Base-by-base conservation (phyloP, 2,113 vertebrate species). In the Tor tambroides region DNA sequence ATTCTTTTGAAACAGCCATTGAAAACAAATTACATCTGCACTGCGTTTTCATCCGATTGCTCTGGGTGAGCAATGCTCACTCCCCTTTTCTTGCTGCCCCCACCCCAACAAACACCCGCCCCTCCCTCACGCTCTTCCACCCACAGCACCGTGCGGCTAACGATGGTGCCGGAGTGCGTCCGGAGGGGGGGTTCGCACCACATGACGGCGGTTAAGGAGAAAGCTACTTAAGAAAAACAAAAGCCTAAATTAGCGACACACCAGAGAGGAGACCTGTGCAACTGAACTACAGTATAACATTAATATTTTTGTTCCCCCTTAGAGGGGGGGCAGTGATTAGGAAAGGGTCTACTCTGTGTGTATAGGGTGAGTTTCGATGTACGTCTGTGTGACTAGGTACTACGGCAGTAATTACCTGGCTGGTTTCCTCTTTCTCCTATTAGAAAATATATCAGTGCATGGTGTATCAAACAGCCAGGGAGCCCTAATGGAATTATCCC, bases 11-110 rank as follows among this genome's bases (percentile, higher is more conserved):
- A 99, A 98, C 97, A 98, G 97, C 97, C 98, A 99, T 99, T 99
- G 98, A 99, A 99, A 99, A 99, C 98, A 98, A 99, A 99, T 99
- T 99, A 99, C 98, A 99, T 99, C 98, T 99, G 97, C 98, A 97
- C 97, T 98, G 97, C 97, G 96, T 98, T 98, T 99, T 98, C 97
- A 97, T 98, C 97, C 96, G 95, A 97, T 97, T 94, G 97, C 96
- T 97, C 95, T 93, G 95, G 96, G 96, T 97, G 98, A 99, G 96
- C 97, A 97, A 96, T 96, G 97, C 96, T 97, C 96, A 97, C 92
- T 88, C 92, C 71, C 61, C 43, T 51, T 38, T 67, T 43, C 74
- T 49, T 46, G 35, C 30, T 26, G 49, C 49, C 76, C 30, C 65
- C 74, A 59, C 28, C 61, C 71, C 65, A 32, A 77, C 69, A 76